Evolutionary conservation across 1,140 invertebrate genomes (phyloP).

Genomic region (Calycopis cecrops): DNA sequence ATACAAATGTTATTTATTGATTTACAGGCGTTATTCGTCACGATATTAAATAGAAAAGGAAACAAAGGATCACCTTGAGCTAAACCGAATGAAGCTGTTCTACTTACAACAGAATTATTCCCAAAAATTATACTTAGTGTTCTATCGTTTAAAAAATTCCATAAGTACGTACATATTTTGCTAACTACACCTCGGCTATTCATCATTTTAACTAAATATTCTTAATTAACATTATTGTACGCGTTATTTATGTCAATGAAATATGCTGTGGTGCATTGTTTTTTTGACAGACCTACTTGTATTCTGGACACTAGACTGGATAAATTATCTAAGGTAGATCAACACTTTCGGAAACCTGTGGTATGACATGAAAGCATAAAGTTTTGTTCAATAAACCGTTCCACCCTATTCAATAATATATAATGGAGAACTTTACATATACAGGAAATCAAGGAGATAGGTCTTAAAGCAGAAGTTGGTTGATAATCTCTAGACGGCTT

Average conservation of each 20-base stretch:
- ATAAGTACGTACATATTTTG: slow-evolving; percentile 27
- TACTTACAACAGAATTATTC: slow-evolving; percentile 8
- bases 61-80: slow-evolving; percentile 35
- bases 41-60: slow-evolving; percentile 34
- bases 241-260: slow-evolving; percentile 35
- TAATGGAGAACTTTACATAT: slow-evolving; percentile 33
- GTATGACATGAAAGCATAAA: slow-evolving; percentile 25
- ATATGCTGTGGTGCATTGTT: slow-evolving; percentile 27
- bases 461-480: slow-evolving; percentile 18
- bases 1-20: slow-evolving; percentile 18
- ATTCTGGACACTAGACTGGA: slow-evolving; percentile 23
- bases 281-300: slow-evolving; percentile 32
- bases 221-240: slow-evolving; percentile 30
- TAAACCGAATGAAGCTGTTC: slow-evolving; percentile 25
- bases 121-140: slow-evolving; percentile 21
- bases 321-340: slow-evolving; percentile 27
- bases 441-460: slow-evolving; percentile 37
- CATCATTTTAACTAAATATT: slow-evolving; percentile 21
- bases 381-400: slow-evolving; percentile 34
- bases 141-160: slow-evolving; percentile 29
- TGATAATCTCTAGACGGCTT: background rate
- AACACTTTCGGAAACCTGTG: slow-evolving; percentile 31
- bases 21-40: slow-evolving; percentile 21
- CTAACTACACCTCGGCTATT: slow-evolving; percentile 24
- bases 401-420: slow-evolving; percentile 28